These are phyloP conservation scores for Monopterus albus DNA, from an alignment of 2,113 vertebrate genomes.

Conservation along the genomic window DNA sequence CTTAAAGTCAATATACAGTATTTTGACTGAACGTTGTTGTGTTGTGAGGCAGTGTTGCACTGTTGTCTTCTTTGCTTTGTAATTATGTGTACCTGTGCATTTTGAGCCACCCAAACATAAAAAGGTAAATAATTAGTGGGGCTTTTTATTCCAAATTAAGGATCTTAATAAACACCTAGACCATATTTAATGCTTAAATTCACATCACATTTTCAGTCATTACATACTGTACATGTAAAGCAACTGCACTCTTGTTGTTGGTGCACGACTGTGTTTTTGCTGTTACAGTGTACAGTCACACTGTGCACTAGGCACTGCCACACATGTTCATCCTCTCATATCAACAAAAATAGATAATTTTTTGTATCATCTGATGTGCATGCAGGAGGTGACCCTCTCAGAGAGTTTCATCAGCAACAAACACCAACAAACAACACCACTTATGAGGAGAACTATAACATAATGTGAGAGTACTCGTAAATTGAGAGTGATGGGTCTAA, in stretches of 20 bases:
- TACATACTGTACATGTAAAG: not conserved
- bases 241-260: too few relatives aligned
- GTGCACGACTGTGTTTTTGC: not conserved
- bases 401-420: conserved; percentile 64
- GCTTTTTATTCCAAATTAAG: not conserved
- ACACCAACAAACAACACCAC: conserved; percentile 62
- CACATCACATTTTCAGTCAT: not conserved
- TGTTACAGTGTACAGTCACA: conserved; percentile 3
- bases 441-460: conserved; percentile 43
- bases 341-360: conserved; percentile 49
- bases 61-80: too few relatives aligned
- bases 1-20: too few relatives aligned
- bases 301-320: not conserved
- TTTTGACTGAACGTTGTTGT: too few relatives aligned
- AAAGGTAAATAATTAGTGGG: too few relatives aligned
- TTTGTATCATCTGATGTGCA: conserved; percentile 46
- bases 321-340: conserved; percentile 37
- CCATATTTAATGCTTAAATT: not conserved
- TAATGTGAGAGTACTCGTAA: conserved; percentile 57
- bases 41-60: too few relatives aligned
- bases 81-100: too few relatives aligned
- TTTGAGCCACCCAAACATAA: too few relatives aligned
- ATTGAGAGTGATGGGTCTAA: conserved; percentile 52
- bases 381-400: conserved; percentile 51
- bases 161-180: not conserved